phyloP scores from a whole-genome alignment of 2,888 invertebrate genomes.

The Sphaerophoria taeniata region DNA sequence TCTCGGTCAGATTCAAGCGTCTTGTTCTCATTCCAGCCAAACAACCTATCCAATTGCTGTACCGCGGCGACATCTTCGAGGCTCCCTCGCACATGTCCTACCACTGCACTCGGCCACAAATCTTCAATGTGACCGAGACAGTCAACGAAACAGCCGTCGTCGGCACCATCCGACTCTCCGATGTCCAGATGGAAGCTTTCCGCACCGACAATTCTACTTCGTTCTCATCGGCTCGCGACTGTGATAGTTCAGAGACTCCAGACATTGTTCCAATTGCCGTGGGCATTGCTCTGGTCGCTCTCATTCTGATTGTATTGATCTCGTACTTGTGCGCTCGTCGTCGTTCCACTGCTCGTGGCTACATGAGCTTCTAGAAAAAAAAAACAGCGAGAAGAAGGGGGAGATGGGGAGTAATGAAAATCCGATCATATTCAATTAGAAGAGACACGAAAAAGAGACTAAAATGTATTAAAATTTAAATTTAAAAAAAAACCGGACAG shows the following conservation, averaged over 20 bases:
- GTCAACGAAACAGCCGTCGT: slow-evolving; percentile 75
- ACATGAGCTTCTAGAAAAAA: slow-evolving; percentile 90
- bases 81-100: slow-evolving; percentile 88
- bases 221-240: slow-evolving; percentile 89
- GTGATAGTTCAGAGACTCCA: slow-evolving; percentile 88
- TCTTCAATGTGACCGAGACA: slow-evolving; percentile 84
- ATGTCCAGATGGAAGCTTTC: slow-evolving; percentile 91
- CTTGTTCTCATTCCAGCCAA: slow-evolving; percentile 77
- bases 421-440: slow-evolving; percentile 61
- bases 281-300: slow-evolving; percentile 94
- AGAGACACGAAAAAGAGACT: slow-evolving; percentile 44
- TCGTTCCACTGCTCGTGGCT: slow-evolving; percentile 92
- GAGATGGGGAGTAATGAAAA: slow-evolving; percentile 19
- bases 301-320: slow-evolving; percentile 95
- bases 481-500: slow-evolving; percentile 23
- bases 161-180: slow-evolving; percentile 85
- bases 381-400: background rate
- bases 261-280: slow-evolving; percentile 99
- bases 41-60: slow-evolving; percentile 83
- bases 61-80: slow-evolving; percentile 84
- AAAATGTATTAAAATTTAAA: slow-evolving; percentile 18
- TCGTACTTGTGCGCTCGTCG: slow-evolving; percentile 97
- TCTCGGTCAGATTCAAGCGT: background rate
- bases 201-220: slow-evolving; percentile 83
- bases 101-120: slow-evolving; percentile 86